A percentile compares a stretch with the other conserved stretches of the same genome.
phyloP scores from a whole-genome alignment of 1,140 invertebrate genomes.

The Halictus rubicundus region DNA sequence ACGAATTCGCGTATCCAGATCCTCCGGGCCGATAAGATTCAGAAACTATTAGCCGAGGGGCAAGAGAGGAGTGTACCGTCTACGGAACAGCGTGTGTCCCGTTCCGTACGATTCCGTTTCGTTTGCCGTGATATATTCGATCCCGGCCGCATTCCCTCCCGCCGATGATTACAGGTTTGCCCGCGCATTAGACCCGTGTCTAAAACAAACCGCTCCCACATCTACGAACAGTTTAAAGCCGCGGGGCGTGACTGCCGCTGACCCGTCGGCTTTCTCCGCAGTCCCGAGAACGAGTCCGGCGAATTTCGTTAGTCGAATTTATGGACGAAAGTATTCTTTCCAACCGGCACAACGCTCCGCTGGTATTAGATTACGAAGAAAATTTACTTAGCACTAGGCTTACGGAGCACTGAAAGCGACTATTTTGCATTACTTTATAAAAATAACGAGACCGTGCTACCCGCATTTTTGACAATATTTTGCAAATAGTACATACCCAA shows the following conservation, averaged over 20 bases:
- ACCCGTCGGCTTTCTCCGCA: constrained; percentile 26
- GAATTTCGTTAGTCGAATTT: too few relatives aligned
- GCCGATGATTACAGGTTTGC: constrained; percentile 66
- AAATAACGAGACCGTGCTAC: too few relatives aligned
- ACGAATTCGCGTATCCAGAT: constrained; percentile 22
- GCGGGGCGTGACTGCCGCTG: constrained; percentile 61
- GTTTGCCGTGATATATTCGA: constrained; percentile 63
- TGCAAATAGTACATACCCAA: too few relatives aligned
- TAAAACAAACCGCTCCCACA: constrained; percentile 69
- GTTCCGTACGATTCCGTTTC: constrained; percentile 56
- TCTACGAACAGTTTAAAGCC: constrained; percentile 67
- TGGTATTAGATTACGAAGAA: too few relatives aligned
- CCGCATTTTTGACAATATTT: too few relatives aligned
- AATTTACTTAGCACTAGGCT: too few relatives aligned
- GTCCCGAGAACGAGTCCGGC: constrained; percentile 14
- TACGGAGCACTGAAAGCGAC: too few relatives aligned
- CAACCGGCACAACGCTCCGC: too few relatives aligned
- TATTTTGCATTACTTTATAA: too few relatives aligned
- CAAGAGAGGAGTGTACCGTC: constrained; percentile 16
- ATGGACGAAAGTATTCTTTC: too few relatives aligned
- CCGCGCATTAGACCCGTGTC: constrained; percentile 66
- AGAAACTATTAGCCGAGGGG: constrained; percentile 34
- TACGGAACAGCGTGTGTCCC: constrained; percentile 5
- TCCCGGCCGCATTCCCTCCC: constrained; percentile 52
- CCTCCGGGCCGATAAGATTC: background rate